Base-by-base conservation (phyloP, 2,888 invertebrate genomes). In the Notodonta dromedarius region DNA sequence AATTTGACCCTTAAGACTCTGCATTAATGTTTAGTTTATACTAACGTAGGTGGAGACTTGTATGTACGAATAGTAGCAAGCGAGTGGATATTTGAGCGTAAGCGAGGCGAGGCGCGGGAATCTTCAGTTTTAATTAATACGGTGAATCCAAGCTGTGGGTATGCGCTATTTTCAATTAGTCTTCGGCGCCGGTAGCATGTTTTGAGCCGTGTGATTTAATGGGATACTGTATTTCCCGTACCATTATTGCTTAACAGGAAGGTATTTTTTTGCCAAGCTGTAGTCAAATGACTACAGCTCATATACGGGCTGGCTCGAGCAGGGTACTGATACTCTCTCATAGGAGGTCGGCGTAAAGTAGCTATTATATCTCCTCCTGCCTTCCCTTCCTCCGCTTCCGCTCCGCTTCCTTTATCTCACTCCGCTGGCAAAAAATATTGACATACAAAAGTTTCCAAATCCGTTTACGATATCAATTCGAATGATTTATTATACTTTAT, bases 51-150 rank as follows among this genome's bases (percentile, higher is more conserved):
- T 73, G 70, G 68, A 75, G 70, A 78, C 76, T 78, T 73, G 72
- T 69, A 67, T 76, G 77, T 80, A 81, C 80, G 83, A 83, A 83
- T 85, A 83, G 82, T 81, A 77, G 79, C 77, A 71, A 78, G 79
- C 80, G 82, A 85, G 83, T 84, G 87, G 83, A 85, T 85, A 87
- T 85, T 84, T 82, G 84, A 85, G 84, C 85, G 84, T 87, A 85
- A 85, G 86, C 85, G 79, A 83, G 85, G 84, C 84, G 87, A 87
- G 83, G 87, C 87, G 87, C 88, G 87, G 88, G 90, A 88, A 89
- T 88, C 89, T 90, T 89, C 86, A 86, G 86, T 88, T 91, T 91
- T 91, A 92, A 92, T 92, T 91, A 91, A 92, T 91, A 87, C 85
- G 76, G 85, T 84, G 87, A 83, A 87, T 86, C 87, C 86, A 87